These are phyloP conservation scores for Cheilosia scutellata DNA, from an alignment of 2,888 invertebrate genomes.

Conservation along the genomic window DNA sequence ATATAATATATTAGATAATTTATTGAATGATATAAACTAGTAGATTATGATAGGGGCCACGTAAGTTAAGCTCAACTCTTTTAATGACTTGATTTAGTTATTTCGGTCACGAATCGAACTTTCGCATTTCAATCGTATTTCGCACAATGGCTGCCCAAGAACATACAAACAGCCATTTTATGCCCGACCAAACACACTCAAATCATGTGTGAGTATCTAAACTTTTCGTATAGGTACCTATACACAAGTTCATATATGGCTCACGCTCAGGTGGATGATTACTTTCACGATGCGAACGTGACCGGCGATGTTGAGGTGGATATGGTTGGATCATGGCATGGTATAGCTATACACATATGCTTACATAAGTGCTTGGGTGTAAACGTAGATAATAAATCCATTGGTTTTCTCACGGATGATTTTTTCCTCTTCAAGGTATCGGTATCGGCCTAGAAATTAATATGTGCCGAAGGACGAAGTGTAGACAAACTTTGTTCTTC, in stretches of 20 bases:
- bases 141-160: constrained; percentile 16
- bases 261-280: constrained; percentile 53
- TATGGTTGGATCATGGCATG: constrained; percentile 16
- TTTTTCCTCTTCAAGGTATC: constrained; percentile 11
- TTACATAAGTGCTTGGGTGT: constrained; percentile 23
- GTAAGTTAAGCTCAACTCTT: constrained; percentile 56
- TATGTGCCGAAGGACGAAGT: constrained; percentile 5
- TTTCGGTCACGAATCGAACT: constrained; percentile 76
- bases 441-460: constrained; percentile 23
- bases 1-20: constrained; percentile 46
- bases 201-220: not conserved
- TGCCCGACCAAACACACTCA: not conserved
- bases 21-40: constrained; percentile 61
- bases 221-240: constrained; percentile 10
- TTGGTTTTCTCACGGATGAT: constrained; percentile 32
- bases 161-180: not conserved
- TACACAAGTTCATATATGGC: constrained; percentile 8
- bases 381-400: constrained; percentile 28
- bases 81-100: constrained; percentile 76
- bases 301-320: constrained; percentile 11
- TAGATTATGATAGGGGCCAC: constrained; percentile 62
- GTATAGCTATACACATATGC: not conserved
- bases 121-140: constrained; percentile 58
- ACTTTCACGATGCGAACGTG: constrained; percentile 37
- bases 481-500: constrained; percentile 10